Conservation (phyloP, 2,797 vertebrate species). For the Notamacropus eugenii region DNA sequence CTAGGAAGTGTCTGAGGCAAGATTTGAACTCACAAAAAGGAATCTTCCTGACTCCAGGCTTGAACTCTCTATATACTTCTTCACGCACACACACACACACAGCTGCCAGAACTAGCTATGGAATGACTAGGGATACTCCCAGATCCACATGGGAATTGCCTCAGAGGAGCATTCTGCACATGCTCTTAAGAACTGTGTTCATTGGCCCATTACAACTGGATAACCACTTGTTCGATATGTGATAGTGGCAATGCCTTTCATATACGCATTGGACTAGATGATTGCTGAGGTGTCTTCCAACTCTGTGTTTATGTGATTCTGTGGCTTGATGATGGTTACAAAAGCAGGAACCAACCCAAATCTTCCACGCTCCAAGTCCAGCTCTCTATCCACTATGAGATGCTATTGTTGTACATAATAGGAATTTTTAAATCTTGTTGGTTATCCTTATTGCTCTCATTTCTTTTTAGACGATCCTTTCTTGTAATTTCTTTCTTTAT, state of each 20-base stretch:
- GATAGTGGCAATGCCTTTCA: not conserved
- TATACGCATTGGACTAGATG: not conserved
- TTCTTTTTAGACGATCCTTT: constrained; percentile 20
- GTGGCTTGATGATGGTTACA: not conserved
- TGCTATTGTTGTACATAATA: not conserved
- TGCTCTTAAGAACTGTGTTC: not conserved
- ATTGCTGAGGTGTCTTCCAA: not conserved
- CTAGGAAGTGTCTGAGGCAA: not conserved
- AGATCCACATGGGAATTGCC: not conserved
- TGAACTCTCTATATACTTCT: not conserved
- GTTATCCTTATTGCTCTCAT: not conserved
- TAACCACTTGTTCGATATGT: not conserved
- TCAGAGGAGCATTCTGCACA: not conserved
- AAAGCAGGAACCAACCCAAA: not conserved
- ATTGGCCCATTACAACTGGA: not conserved
- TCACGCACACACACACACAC: no score
- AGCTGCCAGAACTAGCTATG: not conserved
- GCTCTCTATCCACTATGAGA: not conserved
- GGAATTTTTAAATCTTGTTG: not conserved
- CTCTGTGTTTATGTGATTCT: not conserved
- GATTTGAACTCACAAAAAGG: not conserved
- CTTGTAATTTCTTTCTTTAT: constrained; percentile 8
- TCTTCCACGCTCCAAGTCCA: not conserved
- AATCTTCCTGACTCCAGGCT: not conserved
- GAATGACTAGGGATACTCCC: not conserved